Conservation (phyloP, 2,797 vertebrate species). For the Falco naumanni region DNA sequence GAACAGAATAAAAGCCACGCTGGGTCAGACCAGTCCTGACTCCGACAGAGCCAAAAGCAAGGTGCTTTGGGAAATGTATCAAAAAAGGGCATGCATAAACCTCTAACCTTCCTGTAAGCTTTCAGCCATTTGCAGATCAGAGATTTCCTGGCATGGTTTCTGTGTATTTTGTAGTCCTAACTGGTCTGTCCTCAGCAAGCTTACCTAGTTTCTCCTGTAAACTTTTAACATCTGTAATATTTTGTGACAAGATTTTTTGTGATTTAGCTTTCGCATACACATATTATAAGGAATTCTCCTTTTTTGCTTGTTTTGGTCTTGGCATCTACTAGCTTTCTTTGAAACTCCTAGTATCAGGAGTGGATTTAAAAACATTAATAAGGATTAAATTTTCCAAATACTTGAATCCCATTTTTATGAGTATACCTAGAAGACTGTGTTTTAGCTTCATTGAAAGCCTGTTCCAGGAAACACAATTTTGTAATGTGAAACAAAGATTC, state of each 20-base stretch:
- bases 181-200: neutral
- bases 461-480: neutral
- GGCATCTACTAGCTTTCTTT: neutral
- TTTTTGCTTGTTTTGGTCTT: neutral
- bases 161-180: neutral
- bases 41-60: neutral
- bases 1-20: neutral
- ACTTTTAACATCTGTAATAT: neutral
- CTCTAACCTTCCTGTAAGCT: constrained; percentile 1
- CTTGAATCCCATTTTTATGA: neutral
- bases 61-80: neutral
- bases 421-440: neutral
- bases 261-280: neutral
- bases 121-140: neutral
- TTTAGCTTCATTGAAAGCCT: neutral
- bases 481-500: neutral
- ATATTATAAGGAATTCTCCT: neutral
- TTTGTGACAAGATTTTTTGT: neutral
- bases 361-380: neutral
- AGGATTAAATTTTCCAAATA: neutral
- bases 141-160: neutral
- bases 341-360: neutral
- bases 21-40: constrained; percentile 10
- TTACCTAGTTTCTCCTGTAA: neutral
- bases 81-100: neutral